Conservation (phyloP, 1,140 invertebrate genomes). For the Pseudomyrmex sp. region DNA sequence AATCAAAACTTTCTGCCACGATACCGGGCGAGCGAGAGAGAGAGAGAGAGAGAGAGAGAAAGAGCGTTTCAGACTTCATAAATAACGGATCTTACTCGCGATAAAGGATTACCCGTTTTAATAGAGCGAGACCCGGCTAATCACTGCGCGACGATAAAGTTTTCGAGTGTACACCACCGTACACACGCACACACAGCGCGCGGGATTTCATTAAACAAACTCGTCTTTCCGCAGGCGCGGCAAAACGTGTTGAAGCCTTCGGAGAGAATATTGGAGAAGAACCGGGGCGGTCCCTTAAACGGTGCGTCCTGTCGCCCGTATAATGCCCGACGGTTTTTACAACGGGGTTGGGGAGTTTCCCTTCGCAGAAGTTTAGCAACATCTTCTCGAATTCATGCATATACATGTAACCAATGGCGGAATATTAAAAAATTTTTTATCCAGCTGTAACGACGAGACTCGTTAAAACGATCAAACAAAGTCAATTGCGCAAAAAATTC, state of each 20-base stretch:
- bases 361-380: slow-evolving; percentile 10
- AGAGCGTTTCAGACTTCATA: slow-evolving; percentile 57
- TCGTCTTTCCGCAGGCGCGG: slow-evolving; percentile 38
- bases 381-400: not conserved
- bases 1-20: slow-evolving; percentile 66
- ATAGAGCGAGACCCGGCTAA: slow-evolving; percentile 49
- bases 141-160: slow-evolving; percentile 56
- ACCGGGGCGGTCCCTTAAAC: slow-evolving; percentile 16
- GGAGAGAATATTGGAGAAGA: slow-evolving; percentile 10
- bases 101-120: slow-evolving; percentile 69
- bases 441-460: not conserved
- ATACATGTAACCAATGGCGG: not conserved
- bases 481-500: slow-evolving; percentile 27
- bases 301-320: slow-evolving; percentile 13
- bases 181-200: not conserved
- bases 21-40: slow-evolving; percentile 28
- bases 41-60: no score
- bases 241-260: slow-evolving; percentile 16
- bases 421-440: slow-evolving; percentile 7
- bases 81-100: slow-evolving; percentile 61
- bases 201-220: slow-evolving; percentile 49
- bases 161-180: slow-evolving; percentile 39
- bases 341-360: slow-evolving; percentile 9
- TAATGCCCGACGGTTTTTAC: slow-evolving; percentile 35
- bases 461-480: slow-evolving; percentile 28